Evolutionary conservation across 2,113 vertebrate species (phyloP).

Genomic region (Heloderma charlesbogerti): DNA sequence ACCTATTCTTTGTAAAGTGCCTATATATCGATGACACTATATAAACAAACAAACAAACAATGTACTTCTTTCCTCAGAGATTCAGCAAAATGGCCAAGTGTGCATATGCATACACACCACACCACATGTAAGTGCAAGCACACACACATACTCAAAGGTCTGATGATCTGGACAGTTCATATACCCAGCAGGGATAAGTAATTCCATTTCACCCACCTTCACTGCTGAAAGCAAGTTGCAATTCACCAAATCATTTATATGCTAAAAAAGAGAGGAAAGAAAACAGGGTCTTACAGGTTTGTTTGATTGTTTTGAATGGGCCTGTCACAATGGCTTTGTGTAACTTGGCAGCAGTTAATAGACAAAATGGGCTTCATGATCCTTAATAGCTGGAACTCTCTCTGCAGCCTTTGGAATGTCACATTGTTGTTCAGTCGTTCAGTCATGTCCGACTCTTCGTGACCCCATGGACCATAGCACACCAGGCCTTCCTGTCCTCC

Average conservation of each 20-base stretch:
- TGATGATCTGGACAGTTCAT: background rate
- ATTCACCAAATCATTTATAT: conserved; percentile 26
- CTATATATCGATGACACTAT: too few relatives aligned
- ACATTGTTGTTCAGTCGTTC: too few relatives aligned
- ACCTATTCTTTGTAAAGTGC: too few relatives aligned
- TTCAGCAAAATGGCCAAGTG: too few relatives aligned
- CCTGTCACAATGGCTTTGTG: background rate
- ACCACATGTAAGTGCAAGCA: too few relatives aligned
- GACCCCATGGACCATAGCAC: too few relatives aligned
- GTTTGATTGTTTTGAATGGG: background rate
- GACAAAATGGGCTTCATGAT: background rate
- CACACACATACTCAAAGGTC: background rate
- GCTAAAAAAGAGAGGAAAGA: background rate
- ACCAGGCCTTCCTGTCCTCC: too few relatives aligned
- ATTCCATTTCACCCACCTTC: conserved; percentile 35
- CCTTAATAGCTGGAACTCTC: background rate
- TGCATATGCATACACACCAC: too few relatives aligned
- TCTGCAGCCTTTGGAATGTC: background rate
- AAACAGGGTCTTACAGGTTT: background rate
- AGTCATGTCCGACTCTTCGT: too few relatives aligned
- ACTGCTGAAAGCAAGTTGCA: conserved; percentile 43
- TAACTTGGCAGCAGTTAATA: background rate
- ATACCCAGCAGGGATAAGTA: background rate
- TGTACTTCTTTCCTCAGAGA: background rate
- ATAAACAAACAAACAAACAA: too few relatives aligned